These are phyloP conservation scores for Gadopsis bispinosus DNA, from an alignment of 2,797 vertebrate genomes.

Conservation along the genomic window DNA sequence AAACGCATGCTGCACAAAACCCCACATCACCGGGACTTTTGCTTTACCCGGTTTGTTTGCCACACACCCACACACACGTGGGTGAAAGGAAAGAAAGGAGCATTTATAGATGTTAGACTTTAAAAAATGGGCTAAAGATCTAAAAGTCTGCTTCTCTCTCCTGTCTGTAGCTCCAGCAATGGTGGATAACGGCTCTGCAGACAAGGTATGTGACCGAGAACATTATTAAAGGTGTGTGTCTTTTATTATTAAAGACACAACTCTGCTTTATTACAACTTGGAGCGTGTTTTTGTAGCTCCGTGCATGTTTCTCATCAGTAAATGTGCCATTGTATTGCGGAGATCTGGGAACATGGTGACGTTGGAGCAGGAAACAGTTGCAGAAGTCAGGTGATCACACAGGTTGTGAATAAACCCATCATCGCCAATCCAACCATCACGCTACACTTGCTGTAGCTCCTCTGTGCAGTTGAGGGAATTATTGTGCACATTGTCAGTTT, in stretches of 20 bases:
- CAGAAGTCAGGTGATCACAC: not conserved
- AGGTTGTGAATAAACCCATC: not conserved
- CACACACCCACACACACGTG: conserved; percentile 40
- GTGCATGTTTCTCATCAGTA: not conserved
- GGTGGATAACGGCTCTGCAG: conserved; percentile 78
- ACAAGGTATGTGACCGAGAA: conserved; percentile 76
- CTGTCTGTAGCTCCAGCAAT: conserved; percentile 78
- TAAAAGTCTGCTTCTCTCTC: conserved; percentile 38
- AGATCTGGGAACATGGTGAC: not conserved
- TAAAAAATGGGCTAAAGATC: not conserved
- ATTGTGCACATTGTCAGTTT: not conserved
- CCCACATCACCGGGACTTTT: conserved; percentile 29
- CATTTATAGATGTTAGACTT: not conserved
- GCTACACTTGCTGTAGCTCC: too few relatives aligned
- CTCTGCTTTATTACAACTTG: conserved; percentile 40
- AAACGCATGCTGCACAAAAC: conserved; percentile 66
- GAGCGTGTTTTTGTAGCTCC: not conserved
- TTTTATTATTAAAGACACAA: not conserved
- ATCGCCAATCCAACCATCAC: too few relatives aligned
- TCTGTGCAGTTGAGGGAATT: not conserved
- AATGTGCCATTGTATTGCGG: not conserved
- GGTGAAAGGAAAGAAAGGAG: conserved; percentile 19
- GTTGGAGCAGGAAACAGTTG: not conserved
- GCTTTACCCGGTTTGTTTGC: conserved; percentile 29
- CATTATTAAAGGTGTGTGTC: not conserved